Evolutionary conservation across 2,888 invertebrate genomes (phyloP).

Genomic region (Cephalotes varians): DNA sequence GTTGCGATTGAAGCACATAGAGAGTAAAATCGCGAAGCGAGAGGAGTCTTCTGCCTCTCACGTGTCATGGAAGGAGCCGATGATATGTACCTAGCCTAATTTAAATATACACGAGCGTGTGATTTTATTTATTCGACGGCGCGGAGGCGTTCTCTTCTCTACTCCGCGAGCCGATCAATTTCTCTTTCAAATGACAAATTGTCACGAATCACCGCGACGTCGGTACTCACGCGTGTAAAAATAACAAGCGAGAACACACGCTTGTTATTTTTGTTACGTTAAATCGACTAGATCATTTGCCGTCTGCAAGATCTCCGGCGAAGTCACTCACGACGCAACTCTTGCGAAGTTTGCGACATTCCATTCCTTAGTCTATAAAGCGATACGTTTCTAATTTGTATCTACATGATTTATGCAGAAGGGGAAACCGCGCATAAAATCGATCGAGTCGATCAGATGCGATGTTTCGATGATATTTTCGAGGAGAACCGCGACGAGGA

Average conservation of each 20-base stretch:
- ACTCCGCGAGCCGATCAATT: background rate
- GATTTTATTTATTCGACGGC: slow-evolving; percentile 23
- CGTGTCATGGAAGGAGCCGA: slow-evolving; percentile 78
- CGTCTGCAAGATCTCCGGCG: background rate
- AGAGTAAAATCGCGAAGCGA: slow-evolving; percentile 48
- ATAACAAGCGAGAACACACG: background rate
- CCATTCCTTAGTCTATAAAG: background rate
- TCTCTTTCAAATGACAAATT: background rate
- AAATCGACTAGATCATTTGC: background rate
- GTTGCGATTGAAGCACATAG: slow-evolving; percentile 62
- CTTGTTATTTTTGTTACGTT: background rate
- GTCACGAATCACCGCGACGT: background rate
- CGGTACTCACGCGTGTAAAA: background rate
- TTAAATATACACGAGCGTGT: slow-evolving; percentile 50
- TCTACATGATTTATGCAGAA: slow-evolving; percentile 2
- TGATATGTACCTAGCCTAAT: slow-evolving; percentile 83
- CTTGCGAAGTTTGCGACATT: background rate
- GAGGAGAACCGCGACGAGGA: background rate
- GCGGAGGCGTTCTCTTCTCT: slow-evolving; percentile 26
- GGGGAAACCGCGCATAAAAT: slow-evolving; percentile 3
- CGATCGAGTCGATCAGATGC: slow-evolving; percentile 7
- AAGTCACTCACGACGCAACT: slow-evolving; percentile 12
- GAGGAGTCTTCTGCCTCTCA: slow-evolving; percentile 39
- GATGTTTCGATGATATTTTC: slow-evolving; percentile 3
- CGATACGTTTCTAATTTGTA: slow-evolving; percentile 17